phyloP scores from a whole-genome alignment of 2,113 vertebrate species.

The Tychaedon coryphoeus region DNA sequence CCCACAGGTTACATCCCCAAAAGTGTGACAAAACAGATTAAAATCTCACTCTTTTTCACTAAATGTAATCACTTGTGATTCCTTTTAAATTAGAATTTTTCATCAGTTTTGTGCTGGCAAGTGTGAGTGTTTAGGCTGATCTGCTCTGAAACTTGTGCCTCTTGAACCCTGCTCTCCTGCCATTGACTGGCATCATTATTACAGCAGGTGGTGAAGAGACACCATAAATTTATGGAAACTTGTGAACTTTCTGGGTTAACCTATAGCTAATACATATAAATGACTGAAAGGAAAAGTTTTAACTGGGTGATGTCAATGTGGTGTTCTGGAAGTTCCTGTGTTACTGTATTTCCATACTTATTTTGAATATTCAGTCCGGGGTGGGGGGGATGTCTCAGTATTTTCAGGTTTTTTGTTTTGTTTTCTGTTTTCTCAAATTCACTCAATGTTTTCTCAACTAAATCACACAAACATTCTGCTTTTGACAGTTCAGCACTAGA shows the following conservation, averaged over 20 bases:
- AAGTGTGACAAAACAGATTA: neutral
- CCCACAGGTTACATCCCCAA: neutral
- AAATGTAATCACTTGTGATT: neutral
- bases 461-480: neutral
- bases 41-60: neutral
- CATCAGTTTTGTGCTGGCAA: neutral
- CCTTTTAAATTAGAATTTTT: neutral
- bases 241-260: neutral
- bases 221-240: neutral
- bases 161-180: neutral
- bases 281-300: neutral
- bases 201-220: neutral
- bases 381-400: accelerated
- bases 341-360: neutral
- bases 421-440: neutral
- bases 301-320: neutral
- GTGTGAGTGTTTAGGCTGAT: neutral
- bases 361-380: neutral
- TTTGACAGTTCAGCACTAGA: neutral
- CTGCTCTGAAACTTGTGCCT: neutral
- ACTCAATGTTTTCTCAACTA: neutral
- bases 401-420: neutral
- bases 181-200: neutral
- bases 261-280: neutral
- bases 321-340: neutral